Base-by-base conservation (phyloP, 2,113 vertebrate species). In the Rynchops niger region DNA sequence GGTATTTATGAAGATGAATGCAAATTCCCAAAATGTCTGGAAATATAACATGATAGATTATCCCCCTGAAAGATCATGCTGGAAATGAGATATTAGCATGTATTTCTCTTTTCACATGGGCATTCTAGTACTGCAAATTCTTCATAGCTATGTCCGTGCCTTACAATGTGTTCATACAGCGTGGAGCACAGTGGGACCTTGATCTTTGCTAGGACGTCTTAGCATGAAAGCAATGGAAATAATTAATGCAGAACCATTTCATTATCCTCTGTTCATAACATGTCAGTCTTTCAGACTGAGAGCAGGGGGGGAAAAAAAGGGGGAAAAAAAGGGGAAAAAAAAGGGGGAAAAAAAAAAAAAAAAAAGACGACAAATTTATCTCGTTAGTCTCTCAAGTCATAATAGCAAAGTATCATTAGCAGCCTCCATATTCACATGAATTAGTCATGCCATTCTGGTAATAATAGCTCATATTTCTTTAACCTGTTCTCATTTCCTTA, bases 241-340 rank as follows among this genome's bases (percentile, higher is more conserved):
- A 82, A 92, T 85, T 71, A 82, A 90, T 61, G 25, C 13, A 76
- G 49, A 91, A 71, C 11, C 38, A 74, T 40, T 92, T 91, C 22
- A 40, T 91, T 81, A 63, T 84, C 29, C 8, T 83, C 63, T 79
- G 12, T 42, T 86, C 62, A 74, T 30, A 59, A 40, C 25, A 6
- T 74, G 23, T 32, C 47, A 88, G 55, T 69, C 34, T 86, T 77
- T 58, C 52, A 92, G 36, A 45, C 2, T 53, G 16, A 78, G 12
- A 67, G 4, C 4, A 7, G 25, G 4, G 4, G 1, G 3, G 18
- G 12, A 15, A 29, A 7, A 29, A 27, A 3, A 4, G 9, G 11
- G 22, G 1, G 30, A 55, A 82, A 63, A 36, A 22, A 1, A 22
- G 4, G 1, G 3, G 18, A 15, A 15, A 29, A 7, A 29, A 27